Base-by-base conservation (phyloP, 1,140 invertebrate species). In the Cryptotermes secundus region DNA sequence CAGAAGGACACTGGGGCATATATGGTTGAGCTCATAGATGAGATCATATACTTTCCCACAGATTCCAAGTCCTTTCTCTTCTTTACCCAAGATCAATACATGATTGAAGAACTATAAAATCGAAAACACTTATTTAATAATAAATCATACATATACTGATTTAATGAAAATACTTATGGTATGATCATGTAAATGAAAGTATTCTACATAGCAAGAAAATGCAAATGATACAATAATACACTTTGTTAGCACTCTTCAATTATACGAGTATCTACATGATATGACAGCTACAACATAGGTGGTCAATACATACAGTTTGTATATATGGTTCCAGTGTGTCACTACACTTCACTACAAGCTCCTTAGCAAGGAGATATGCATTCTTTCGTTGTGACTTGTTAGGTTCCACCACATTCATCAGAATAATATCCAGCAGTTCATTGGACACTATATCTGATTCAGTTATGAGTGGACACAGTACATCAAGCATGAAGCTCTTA, bases 351-450 rank as follows among this genome's bases (percentile, higher is more conserved):
- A 96, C 92, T 6, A 99, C 93, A 22, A 99, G 91, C 88, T 99
- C 97, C 89, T 97, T 97, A 22, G 98, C 98, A 26, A 99, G 92
- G 84, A 94, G 90, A 90, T 97, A 98, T 0, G 97, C 96, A 89
- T 97, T 95, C 89, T 97, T 98, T 85, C 95, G 95, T 86, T 96
- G 95, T 3, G 95, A 94, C 90, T 99, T 99, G 86, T 95, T 94
- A n/a, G 98, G 98, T 88, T 99, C 98, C 83, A 99, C 96, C 88
- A 99, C 95, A 88, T 99, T 99, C 86, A 96, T 94, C 22, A 99
- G 91, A 87, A 99, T 97, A 82, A 98, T 96, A 89, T 99, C 97
- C 79, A 99, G 89, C 34, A 99, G 90, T 89, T 99, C 97, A 88
- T 97, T 97, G 84, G 97, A 97, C 16, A 99, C 96, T 86, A 96